Percentiles rank a stretch among this genome's conserved stretches.
Conservation (phyloP, 2,113 vertebrate genomes). For the Epinephelus cyanopodus region DNA sequence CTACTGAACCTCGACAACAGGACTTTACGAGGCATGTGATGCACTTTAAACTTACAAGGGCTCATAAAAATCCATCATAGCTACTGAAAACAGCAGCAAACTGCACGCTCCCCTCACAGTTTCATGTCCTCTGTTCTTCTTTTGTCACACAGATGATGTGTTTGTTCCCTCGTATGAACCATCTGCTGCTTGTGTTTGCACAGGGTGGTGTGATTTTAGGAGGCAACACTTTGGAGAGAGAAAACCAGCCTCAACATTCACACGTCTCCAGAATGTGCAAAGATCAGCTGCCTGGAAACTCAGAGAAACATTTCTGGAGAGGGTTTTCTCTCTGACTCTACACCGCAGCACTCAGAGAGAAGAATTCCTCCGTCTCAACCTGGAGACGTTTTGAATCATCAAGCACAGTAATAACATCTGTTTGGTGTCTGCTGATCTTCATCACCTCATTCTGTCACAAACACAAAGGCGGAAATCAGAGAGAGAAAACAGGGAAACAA, state of each 20-base stretch:
- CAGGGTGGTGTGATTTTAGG: conserved; percentile 5
- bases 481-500: not conserved
- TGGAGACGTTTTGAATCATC: not conserved
- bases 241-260: conserved; percentile 12
- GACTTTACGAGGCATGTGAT: not conserved
- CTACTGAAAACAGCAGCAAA: not conserved
- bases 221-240: conserved; percentile 26
- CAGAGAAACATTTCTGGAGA: conserved; percentile 4
- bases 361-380: not conserved
- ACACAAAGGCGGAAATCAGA: not conserved
- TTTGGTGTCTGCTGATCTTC: not conserved
- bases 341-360: not conserved
- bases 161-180: conserved; percentile 1
- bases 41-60: not conserved
- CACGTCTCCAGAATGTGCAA: not conserved
- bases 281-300: conserved; percentile 9
- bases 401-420: not conserved
- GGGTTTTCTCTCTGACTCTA: not conserved
- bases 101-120: not conserved
- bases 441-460: not conserved
- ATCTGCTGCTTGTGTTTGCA: conserved; percentile 31
- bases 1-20: not conserved
- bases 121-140: not conserved
- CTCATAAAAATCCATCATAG: not conserved
- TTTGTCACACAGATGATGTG: not conserved